Evolutionary conservation across 2,888 invertebrate genomes (phyloP), one percentile per base, ranked within the genome.

Genomic region (Eristalis tenax): DNA sequence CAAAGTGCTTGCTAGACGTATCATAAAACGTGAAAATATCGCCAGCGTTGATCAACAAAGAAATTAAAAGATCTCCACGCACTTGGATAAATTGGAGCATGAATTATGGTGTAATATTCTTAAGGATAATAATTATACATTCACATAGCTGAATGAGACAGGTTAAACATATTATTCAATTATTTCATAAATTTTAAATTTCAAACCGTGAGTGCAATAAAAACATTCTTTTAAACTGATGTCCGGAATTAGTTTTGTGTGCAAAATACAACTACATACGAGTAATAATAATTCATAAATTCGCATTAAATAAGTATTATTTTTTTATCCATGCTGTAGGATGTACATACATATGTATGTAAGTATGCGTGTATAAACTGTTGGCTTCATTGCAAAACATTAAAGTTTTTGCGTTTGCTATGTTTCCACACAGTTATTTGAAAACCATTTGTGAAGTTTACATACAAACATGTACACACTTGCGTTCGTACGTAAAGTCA

Each of bases 91-190:
- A 71, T 76, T 80, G 83, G 87, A 87, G 79, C 75, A 87, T 87
- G 87, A 87, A 87, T 87, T 80, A 83, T 87, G 83, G 87, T 83
- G 83, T 80, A 87, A 76, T 69, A 68, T 83, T 87, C 68, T 83
- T 76, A 76, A 79, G 87, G 83, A 83, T 87, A 83, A 66, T 68
- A 43, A 73, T 38, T 79, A 80, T 83, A 83, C 87, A 87, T 87
- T 87, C 87, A 87, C 87, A 87, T 87, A 87, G 87, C 87, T 87
- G 87, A 87, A 87, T 87, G 87, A 76, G 73, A 87, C 75, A 87
- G 87, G 87, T 87, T 83, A 83, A 65, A 32, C 28, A 35, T 10
- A 65, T 35, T 65, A 35, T 11, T 63, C 23, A 63, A n/a, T 15
- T 63, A 63, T 63, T 63, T 32, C 28, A 28, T 63, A 32, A 0